Evolutionary conservation across 92 coral and sea anemone genomes (phyloP).

Genomic region (Anthopleura xanthogrammica): DNA sequence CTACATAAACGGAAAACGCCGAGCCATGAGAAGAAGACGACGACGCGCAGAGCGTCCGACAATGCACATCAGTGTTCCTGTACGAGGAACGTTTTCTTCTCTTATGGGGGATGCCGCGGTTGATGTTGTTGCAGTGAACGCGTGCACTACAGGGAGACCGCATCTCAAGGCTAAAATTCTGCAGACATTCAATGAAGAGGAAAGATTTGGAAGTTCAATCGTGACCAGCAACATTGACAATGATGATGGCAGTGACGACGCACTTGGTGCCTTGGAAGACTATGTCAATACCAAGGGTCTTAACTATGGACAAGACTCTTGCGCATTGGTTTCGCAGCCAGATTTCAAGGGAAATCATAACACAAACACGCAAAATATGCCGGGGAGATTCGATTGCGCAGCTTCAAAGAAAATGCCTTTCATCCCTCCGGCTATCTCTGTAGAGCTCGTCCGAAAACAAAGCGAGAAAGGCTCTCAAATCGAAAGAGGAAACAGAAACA

Average conservation of each 20-base stretch:
- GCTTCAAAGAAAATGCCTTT: not conserved
- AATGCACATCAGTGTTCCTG: not conserved
- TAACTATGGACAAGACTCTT: not conserved
- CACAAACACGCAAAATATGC: not conserved
- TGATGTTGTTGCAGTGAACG: slow-evolving; percentile 2
- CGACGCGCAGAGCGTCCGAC: not conserved
- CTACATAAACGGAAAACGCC: slow-evolving; percentile 8
- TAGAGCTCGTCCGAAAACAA: not conserved
- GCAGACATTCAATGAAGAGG: slow-evolving; percentile 11
- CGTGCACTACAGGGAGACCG: not conserved
- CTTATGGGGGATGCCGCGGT: slow-evolving; percentile 11
- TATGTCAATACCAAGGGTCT: not conserved
- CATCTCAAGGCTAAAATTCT: slow-evolving; percentile 15
- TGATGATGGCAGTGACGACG: not conserved
- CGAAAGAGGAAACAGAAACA: not conserved
- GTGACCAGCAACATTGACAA: not conserved
- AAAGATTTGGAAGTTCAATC: not conserved
- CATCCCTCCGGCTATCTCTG: not conserved
- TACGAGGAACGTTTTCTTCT: not conserved
- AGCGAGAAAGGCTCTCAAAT: not conserved
- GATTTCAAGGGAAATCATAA: not conserved
- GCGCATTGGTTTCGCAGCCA: not conserved
- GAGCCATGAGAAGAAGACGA: not conserved
- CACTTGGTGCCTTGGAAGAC: not conserved
- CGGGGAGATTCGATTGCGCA: not conserved